phyloP scores from a whole-genome alignment of 2,888 invertebrate species.

The Melikaiella ostensackeni region DNA sequence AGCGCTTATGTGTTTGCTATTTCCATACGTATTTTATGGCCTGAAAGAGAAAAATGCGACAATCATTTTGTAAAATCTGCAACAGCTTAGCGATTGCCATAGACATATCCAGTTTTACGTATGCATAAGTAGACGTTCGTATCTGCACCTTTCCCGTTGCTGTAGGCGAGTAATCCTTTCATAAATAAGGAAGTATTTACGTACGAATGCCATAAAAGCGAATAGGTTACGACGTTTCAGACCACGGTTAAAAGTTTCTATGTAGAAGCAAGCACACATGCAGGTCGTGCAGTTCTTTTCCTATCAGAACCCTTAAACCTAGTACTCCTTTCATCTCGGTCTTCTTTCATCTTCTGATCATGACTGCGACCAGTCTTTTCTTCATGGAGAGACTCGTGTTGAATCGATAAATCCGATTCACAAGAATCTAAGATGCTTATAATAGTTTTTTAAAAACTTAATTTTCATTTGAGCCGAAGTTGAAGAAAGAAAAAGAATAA shows the following conservation, averaged over 20 bases:
- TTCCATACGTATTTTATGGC: constrained; percentile 1
- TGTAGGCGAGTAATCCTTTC: constrained; percentile 56
- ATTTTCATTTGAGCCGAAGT: no score
- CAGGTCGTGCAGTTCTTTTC: constrained; percentile 3
- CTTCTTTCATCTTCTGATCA: constrained; percentile 20
- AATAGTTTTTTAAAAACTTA: no score
- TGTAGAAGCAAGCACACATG: background rate
- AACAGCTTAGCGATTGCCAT: constrained; percentile 33
- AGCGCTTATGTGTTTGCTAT: background rate
- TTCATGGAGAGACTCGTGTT: background rate
- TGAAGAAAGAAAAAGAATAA: no score
- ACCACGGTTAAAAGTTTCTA: constrained; percentile 42
- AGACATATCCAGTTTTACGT: constrained; percentile 40
- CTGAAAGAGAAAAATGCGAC: constrained; percentile 10
- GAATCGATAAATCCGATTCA: constrained; percentile 14
- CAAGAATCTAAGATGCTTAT: no score
- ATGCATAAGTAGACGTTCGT: constrained; percentile 27
- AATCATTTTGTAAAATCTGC: constrained; percentile 29
- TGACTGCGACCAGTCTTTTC: constrained; percentile 3
- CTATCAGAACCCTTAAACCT: background rate
- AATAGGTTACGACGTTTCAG: constrained; percentile 53
- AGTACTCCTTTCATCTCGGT: constrained; percentile 15
- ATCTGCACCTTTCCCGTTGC: constrained; percentile 24
- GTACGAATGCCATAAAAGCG: constrained; percentile 50
- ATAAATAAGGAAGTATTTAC: constrained; percentile 61